Percentiles rank a stretch among this genome's conserved stretches.
phyloP scores from a whole-genome alignment of 1,140 invertebrate genomes.

The Globodera rostochiensis region DNA sequence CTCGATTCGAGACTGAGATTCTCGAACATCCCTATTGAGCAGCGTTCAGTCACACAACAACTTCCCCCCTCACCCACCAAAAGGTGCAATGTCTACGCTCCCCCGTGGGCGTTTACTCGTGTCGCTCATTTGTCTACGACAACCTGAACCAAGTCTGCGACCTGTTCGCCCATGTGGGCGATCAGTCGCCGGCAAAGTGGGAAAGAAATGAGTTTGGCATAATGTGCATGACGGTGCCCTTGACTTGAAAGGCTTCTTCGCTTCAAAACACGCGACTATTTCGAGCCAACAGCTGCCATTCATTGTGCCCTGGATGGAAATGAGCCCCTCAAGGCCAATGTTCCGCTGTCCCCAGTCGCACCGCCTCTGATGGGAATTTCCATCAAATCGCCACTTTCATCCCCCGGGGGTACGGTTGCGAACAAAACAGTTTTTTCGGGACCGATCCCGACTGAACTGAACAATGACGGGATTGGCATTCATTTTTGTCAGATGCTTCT shows the following conservation, averaged over 20 bases:
- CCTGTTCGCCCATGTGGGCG: constrained; percentile 63
- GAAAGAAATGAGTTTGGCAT: not conserved
- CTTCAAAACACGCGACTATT: constrained; percentile 65
- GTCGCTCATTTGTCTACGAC: constrained; percentile 64
- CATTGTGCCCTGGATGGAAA: constrained; percentile 40
- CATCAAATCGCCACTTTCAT: not conserved
- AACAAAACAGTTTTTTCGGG: not conserved
- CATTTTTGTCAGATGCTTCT: not conserved
- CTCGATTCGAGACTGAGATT: too few species aligned
- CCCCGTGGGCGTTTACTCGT: constrained; percentile 60
- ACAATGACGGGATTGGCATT: not conserved
- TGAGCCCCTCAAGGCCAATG: not conserved
- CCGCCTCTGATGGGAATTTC: constrained; percentile 3
- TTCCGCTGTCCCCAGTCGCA: not conserved
- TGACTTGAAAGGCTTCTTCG: constrained; percentile 50
- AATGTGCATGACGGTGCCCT: not conserved
- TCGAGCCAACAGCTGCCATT: constrained; percentile 61
- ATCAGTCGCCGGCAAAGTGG: constrained; percentile 58
- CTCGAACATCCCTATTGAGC: too few species aligned
- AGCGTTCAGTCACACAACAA: too few species aligned
- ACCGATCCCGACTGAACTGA: not conserved
- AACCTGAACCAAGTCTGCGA: constrained; percentile 65
- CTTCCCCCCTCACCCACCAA: too few species aligned
- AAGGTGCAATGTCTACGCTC: constrained; percentile 55
- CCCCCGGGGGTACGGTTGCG: not conserved